Percentiles rank a stretch among this genome's conserved stretches.
phyloP scores from a whole-genome alignment of 2,888 invertebrate species.

The Drosophila atroscutellata region DNA sequence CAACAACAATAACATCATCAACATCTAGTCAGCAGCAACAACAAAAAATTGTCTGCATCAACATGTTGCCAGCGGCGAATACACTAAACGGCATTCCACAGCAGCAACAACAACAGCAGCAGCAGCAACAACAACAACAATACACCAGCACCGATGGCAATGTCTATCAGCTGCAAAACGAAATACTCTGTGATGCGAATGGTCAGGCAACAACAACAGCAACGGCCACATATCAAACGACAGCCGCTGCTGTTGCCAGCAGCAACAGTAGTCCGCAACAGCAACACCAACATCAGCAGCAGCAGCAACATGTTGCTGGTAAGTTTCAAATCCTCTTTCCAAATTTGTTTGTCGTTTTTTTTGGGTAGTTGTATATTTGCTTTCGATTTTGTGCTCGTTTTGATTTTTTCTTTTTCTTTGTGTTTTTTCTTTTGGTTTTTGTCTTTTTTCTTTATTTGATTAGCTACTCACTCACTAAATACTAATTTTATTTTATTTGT shows the following conservation, averaged over 20 bases:
- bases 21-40: constrained; percentile 55
- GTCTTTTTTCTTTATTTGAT: constrained; percentile 26
- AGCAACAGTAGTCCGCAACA: constrained; percentile 63
- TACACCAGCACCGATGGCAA: constrained; percentile 79
- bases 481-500: constrained; percentile 9
- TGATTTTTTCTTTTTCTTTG: constrained; percentile 13
- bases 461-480: constrained; percentile 37
- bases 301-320: constrained; percentile 66
- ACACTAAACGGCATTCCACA: constrained; percentile 81
- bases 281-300: constrained; percentile 50
- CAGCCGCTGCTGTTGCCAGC: constrained; percentile 59
- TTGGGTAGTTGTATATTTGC: constrained; percentile 44
- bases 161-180: constrained; percentile 82
- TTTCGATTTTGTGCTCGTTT: constrained; percentile 45
- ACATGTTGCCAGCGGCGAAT: constrained; percentile 81
- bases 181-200: constrained; percentile 82
- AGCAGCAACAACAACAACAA: constrained; percentile 71
- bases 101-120: constrained; percentile 73
- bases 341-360: constrained; percentile 32
- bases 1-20: constrained; percentile 41
- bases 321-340: constrained; percentile 44
- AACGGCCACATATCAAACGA: constrained; percentile 70
- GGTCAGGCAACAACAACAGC: constrained; percentile 69
- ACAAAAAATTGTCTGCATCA: constrained; percentile 65
- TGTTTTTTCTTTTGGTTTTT: constrained; percentile 27